Percentiles rank a stretch among this genome's conserved stretches.
These are phyloP conservation scores for Coregonus clupeaformis DNA, from an alignment of 2,113 vertebrate species.

Conservation along the genomic window DNA sequence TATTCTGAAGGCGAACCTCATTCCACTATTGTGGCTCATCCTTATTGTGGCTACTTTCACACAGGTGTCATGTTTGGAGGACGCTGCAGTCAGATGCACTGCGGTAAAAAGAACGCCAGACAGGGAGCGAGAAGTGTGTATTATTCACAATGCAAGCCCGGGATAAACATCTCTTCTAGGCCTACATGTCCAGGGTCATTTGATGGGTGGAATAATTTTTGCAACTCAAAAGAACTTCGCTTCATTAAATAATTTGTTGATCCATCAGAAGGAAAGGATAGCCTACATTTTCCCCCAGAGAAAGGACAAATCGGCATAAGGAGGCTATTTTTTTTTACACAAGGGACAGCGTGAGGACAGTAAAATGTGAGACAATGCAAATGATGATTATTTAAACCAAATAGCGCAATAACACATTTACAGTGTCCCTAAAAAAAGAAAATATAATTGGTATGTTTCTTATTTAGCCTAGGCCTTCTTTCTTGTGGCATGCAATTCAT, in stretches of 20 bases:
- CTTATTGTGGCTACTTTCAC: too few relatives aligned
- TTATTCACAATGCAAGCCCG: slow-evolving; percentile 39
- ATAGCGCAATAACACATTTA: not conserved
- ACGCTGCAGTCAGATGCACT: too few relatives aligned
- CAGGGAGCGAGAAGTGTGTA: not conserved
- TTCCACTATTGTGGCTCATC: too few relatives aligned
- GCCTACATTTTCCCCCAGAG: slow-evolving; percentile 1
- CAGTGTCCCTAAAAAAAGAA: not conserved
- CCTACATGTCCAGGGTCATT: slow-evolving; percentile 31
- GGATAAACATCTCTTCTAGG: slow-evolving; percentile 23
- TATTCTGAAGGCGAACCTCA: too few relatives aligned
- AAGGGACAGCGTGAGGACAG: slow-evolving; percentile 25
- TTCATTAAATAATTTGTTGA: too few relatives aligned
- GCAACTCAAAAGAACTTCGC: slow-evolving; percentile 14
- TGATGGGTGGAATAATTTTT: slow-evolving; percentile 41
- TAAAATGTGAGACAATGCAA: slow-evolving; percentile 25
- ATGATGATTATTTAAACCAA: not conserved
- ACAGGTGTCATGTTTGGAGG: too few relatives aligned
- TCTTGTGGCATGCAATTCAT: slow-evolving; percentile 14
- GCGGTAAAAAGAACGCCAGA: too few relatives aligned
- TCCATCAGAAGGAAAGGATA: slow-evolving; percentile 15
- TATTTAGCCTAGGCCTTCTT: slow-evolving; percentile 29
- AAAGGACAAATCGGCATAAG: slow-evolving; percentile 10
- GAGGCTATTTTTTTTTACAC: slow-evolving; percentile 34
- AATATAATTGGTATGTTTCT: not conserved